These are phyloP conservation scores for Gracilinanus agilis DNA, from an alignment of 2,113 vertebrate genomes.

Conservation along the genomic window DNA sequence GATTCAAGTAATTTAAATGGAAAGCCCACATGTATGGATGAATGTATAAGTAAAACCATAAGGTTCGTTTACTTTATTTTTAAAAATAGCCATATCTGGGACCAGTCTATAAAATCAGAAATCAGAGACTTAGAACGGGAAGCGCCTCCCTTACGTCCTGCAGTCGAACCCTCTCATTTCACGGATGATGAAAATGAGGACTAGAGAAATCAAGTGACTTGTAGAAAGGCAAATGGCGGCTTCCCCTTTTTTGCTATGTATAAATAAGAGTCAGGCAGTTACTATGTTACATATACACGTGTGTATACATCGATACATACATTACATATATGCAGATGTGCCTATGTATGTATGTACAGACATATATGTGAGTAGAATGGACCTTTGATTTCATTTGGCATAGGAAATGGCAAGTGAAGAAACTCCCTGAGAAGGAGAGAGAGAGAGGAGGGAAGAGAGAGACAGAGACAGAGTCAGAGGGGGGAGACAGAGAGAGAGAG, in stretches of 20 bases:
- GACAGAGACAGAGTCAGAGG: too few relatives aligned
- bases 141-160: too few relatives aligned
- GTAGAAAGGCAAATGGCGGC: neutral
- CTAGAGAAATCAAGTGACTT: neutral
- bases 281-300: neutral
- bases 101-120: neutral
- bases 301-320: too few relatives aligned
- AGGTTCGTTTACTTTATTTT: constrained; percentile 18
- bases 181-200: too few relatives aligned
- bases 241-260: neutral
- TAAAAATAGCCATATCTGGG: neutral
- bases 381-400: neutral
- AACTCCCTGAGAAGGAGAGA: neutral
- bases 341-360: neutral
- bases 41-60: neutral
- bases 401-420: too few relatives aligned
- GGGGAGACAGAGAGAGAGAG: too few relatives aligned
- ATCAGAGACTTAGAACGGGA: neutral
- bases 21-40: neutral
- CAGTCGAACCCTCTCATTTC: too few relatives aligned
- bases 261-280: neutral
- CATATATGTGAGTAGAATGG: neutral
- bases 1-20: neutral
- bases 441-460: neutral
- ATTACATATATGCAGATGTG: fast-evolving